Conservation (phyloP, 2,113 vertebrate species). For the Urocolius indicus region DNA sequence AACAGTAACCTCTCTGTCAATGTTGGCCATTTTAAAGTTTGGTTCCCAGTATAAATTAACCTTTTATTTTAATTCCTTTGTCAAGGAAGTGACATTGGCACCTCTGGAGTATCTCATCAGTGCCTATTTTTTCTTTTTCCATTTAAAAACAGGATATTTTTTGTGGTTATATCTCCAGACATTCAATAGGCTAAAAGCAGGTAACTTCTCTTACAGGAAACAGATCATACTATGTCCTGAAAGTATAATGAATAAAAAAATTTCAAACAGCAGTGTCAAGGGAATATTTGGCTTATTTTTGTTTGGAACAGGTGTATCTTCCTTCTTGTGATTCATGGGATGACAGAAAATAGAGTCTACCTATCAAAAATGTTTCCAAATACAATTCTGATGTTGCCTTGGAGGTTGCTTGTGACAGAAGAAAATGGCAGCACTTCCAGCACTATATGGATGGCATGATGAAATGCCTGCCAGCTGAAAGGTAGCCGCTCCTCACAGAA, state of each 20-base stretch:
- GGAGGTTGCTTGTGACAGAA: background rate
- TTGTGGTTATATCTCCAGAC: background rate
- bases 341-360: background rate
- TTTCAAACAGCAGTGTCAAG: background rate
- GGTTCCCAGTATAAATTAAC: background rate
- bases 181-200: background rate
- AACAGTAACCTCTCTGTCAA: background rate
- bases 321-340: background rate
- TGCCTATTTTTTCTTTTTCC: background rate
- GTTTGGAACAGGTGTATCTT: background rate
- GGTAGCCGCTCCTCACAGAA: background rate
- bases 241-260: background rate
- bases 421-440: background rate
- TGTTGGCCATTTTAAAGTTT: background rate
- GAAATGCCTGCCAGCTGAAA: background rate
- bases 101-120: background rate
- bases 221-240: background rate
- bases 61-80: background rate
- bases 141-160: background rate
- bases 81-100: background rate
- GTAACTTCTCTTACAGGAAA: background rate
- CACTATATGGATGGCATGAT: background rate
- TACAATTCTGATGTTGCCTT: background rate
- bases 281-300: background rate
- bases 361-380: conserved; percentile 33